Base-by-base conservation (phyloP, 2,888 invertebrate species). In the Dolichomitus sp. region DNA sequence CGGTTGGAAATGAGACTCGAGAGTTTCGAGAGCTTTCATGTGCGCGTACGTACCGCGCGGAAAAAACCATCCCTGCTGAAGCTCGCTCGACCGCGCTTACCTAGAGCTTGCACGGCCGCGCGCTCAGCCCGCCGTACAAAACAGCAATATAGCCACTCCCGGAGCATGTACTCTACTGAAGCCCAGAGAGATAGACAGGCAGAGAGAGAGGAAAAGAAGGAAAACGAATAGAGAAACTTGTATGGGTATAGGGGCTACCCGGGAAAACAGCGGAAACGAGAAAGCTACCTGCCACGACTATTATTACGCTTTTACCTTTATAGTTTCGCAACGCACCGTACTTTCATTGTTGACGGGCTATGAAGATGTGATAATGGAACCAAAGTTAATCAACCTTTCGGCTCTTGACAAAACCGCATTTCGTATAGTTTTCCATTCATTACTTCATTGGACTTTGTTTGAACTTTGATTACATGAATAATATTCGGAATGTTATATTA, bases 21-120 rank as follows among this genome's bases (percentile, higher is more conserved):
- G 66, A 78, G 72, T 70, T 76, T 84, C 75, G 63, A 81, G 84
- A 72, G 84, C 75, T 78, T 78, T 72, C 52, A 66, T 59, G 17
- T 69, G 54, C 12, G 11, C 59, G 45, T 69, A 33, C 33, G 40
- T 74, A 23, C 42, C 52, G 3, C 70, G 59, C 59, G 50, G 65
- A 75, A 80, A 75, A 83, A 70, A 66, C 70, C 69, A 79, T 74
- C 74, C 23, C 37, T 37, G 48, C 11, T 23, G 33, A 37, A 5
- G 65, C 79, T 57, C 50, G 40, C 57, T 66, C 76, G 80, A 80
- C 75, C 69, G 57, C 59, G 50, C 30, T n/a, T n/a, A 12, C 40
- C 11, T 27, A 50, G 14, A 66, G 37, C 50, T 42, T 57, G 61
- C 59, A 45, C 72, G 45, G 27, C 45, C 50, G 61, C 63, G 52